Evolutionary conservation across 2,888 invertebrate genomes (phyloP).

Genomic region (Drosophila paranaensis): DNA sequence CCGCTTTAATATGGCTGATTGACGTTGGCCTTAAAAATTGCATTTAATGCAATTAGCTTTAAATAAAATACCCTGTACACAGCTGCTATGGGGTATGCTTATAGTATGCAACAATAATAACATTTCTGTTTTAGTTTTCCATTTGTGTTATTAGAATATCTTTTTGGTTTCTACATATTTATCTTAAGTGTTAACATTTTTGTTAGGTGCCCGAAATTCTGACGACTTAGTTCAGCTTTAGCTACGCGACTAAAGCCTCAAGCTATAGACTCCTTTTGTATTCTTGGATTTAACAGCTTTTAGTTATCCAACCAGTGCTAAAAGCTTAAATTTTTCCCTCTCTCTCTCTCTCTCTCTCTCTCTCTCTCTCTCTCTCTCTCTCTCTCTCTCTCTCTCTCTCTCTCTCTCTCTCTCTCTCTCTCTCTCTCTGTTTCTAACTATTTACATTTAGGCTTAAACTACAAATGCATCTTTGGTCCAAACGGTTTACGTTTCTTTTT

Average conservation of each 20-base stretch:
- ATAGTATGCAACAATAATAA: not conserved
- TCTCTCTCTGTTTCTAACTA: conserved; percentile 6
- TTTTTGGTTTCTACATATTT: conserved; percentile 67
- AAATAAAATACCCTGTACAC: not conserved
- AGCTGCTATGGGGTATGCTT: not conserved
- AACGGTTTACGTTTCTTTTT: conserved; percentile 57
- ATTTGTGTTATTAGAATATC: conserved; percentile 60
- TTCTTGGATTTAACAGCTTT: conserved; percentile 19
- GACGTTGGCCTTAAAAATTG: conserved; percentile 23
- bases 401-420: not conserved
- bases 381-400: not conserved
- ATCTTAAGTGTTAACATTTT: conserved; percentile 44
- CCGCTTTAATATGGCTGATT: conserved; percentile 43
- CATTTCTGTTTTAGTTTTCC: conserved; percentile 11
- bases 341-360: not conserved
- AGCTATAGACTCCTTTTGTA: conserved; percentile 66
- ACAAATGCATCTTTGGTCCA: conserved; percentile 77
- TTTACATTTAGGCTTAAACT: conserved; percentile 50
- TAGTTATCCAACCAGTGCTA: not conserved
- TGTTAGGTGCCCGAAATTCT: conserved; percentile 36
- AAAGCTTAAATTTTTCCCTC: conserved; percentile 8
- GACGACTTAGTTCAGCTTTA: conserved; percentile 60
- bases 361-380: not conserved
- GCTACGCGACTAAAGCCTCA: conserved; percentile 60
- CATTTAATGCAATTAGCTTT: conserved; percentile 50